These are phyloP conservation scores for Bettongia penicillata DNA, from an alignment of 2,113 vertebrate genomes.

Conservation along the genomic window DNA sequence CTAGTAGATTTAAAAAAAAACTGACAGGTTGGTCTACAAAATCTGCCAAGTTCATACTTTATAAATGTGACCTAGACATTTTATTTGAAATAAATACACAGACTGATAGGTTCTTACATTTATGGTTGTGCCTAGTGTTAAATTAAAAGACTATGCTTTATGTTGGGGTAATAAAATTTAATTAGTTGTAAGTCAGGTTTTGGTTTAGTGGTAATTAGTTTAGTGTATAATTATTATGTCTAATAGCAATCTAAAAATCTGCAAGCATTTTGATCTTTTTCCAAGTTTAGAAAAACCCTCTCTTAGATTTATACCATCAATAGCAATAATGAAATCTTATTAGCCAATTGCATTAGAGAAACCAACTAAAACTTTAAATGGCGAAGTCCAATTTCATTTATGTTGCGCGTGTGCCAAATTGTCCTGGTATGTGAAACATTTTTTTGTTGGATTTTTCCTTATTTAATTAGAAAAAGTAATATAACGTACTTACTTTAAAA, in stretches of 20 bases:
- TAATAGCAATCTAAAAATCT: slow-evolving; percentile 83
- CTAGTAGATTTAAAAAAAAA: slow-evolving; percentile 71
- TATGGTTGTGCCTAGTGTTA: slow-evolving; percentile 77
- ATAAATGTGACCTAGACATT: slow-evolving; percentile 75
- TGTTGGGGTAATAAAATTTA: slow-evolving; percentile 84
- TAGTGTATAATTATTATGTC: slow-evolving; percentile 85
- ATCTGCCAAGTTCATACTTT: slow-evolving; percentile 68
- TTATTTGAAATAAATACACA: slow-evolving; percentile 76
- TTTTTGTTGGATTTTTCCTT: slow-evolving; percentile 51
- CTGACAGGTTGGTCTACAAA: slow-evolving; percentile 65
- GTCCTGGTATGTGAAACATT: slow-evolving; percentile 44
- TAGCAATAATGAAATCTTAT: slow-evolving; percentile 71
- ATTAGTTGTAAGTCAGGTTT: slow-evolving; percentile 85
- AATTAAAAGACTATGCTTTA: slow-evolving; percentile 80
- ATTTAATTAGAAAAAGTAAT: slow-evolving; percentile 14
- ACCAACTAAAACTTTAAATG: slow-evolving; percentile 68
- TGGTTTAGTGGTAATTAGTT: slow-evolving; percentile 86
- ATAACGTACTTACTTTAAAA: not conserved
- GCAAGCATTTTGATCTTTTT: slow-evolving; percentile 83
- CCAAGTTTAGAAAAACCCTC: slow-evolving; percentile 72
- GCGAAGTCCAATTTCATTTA: slow-evolving; percentile 56
- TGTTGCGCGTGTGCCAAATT: slow-evolving; percentile 36
- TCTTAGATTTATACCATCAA: slow-evolving; percentile 76
- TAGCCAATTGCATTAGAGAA: slow-evolving; percentile 76
- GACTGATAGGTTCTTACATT: slow-evolving; percentile 70